A percentile compares a stretch with the other conserved stretches of the same genome.
phyloP scores from a whole-genome alignment of 2,113 vertebrate genomes.

The Pseudolaguvia tuberculata region DNA sequence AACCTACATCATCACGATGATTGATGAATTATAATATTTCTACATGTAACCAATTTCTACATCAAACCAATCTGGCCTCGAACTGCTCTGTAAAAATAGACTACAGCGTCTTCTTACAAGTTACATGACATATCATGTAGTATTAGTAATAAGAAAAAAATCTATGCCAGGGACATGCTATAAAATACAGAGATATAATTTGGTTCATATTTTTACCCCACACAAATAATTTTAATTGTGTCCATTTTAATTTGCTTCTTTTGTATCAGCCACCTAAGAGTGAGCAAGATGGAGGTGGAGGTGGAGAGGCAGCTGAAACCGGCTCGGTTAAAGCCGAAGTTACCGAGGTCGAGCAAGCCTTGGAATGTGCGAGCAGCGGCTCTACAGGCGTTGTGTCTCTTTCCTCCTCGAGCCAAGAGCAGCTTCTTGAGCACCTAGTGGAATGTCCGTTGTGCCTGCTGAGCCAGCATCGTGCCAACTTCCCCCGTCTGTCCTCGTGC shows the following conservation, averaged over 20 bases:
- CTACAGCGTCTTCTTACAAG: too few species aligned
- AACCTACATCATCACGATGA: too few species aligned
- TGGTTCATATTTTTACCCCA: not conserved
- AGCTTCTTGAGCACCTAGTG: conserved; percentile 71
- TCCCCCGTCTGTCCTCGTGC: conserved; percentile 72
- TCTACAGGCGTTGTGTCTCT: conserved; percentile 67
- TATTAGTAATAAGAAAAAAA: not conserved
- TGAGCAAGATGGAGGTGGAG: conserved; percentile 19
- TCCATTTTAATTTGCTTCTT: not conserved
- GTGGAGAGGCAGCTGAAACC: conserved; percentile 29
- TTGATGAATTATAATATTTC: too few species aligned
- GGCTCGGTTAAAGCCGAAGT: conserved; percentile 29
- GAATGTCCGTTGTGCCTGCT: conserved; percentile 83
- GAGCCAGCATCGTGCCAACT: conserved; percentile 73
- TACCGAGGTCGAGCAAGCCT: conserved; percentile 36
- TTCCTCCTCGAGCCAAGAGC: conserved; percentile 70
- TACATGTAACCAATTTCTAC: too few species aligned
- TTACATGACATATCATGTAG: too few species aligned
- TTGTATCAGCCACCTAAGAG: conserved; percentile 23
- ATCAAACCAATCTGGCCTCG: too few species aligned
- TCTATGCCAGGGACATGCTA: not conserved
- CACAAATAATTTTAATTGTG: not conserved
- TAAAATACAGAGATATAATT: not conserved
- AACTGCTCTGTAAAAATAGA: too few species aligned
- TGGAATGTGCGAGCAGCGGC: conserved; percentile 50